Conservation (phyloP, 2,113 vertebrate species). For the Corythaixoides concolor region DNA sequence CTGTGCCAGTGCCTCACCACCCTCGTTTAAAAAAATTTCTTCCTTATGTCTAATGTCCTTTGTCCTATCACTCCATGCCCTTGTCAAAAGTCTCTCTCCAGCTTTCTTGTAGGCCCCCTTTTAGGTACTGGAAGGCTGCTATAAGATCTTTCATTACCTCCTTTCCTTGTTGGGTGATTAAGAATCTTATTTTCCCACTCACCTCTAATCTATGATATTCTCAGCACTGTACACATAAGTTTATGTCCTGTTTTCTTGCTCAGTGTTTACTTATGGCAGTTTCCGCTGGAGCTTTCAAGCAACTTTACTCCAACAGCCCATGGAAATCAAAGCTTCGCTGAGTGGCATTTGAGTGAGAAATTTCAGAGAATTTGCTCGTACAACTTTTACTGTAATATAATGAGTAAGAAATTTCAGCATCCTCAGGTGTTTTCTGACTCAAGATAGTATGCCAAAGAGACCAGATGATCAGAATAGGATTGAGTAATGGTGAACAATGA, state of each 20-base stretch:
- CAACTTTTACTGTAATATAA: neutral
- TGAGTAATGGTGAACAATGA: accelerated
- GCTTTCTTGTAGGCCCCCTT: too few relatives aligned
- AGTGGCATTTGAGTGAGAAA: neutral
- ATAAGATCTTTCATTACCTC: neutral
- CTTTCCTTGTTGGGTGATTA: neutral
- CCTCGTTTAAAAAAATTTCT: too few relatives aligned
- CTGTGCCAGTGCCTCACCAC: too few relatives aligned
- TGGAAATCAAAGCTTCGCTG: neutral
- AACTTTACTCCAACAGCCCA: neutral
- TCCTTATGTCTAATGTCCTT: too few relatives aligned
- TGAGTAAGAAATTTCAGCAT: neutral
- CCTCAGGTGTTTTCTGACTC: neutral
- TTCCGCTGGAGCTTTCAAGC: neutral
- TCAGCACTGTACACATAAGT: neutral
- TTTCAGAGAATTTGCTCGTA: neutral
- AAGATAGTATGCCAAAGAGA: neutral
- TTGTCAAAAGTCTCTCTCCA: too few relatives aligned
- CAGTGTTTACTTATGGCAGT: neutral
- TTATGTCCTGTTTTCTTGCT: neutral
- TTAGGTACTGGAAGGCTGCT: too few relatives aligned
- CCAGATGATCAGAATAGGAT: neutral
- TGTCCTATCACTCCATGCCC: too few relatives aligned
- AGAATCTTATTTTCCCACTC: neutral
- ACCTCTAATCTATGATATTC: neutral